Evolutionary conservation across 2,888 invertebrate genomes (phyloP), one percentile per base, ranked within the genome.

Genomic region (Scrobipalpa costella): DNA sequence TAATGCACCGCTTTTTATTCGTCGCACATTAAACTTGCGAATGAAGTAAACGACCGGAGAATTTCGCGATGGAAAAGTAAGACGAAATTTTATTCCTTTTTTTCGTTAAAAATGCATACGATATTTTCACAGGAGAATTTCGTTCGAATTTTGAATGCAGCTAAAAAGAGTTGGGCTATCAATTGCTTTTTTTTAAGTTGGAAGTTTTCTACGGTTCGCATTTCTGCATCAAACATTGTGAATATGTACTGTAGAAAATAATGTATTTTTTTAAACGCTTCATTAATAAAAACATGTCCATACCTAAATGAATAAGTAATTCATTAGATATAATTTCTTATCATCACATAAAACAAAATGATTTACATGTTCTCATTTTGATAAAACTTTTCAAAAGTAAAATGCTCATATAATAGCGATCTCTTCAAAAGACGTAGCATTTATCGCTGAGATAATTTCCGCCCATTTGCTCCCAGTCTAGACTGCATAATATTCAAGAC

Each of bases 1-100:
- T 87, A 86, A 88, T 88, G 87, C 86, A 88, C 81, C 80, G 83
- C 84, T 84, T 88, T 87, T 86, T 84, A 80, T 80, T 83, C 79
- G 73, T 70, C 69, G 70, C 73, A 74, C 80, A 79, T 81, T 81
- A 78, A 81, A 83, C 81, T 81, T 72, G 78, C 71, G 76, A 76
- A 68, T 72, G 76, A 75, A 77, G 80, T 76, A 78, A 82, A 76
- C 76, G 78, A 76, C 75, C 74, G 66, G 50, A 57, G 57, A 38
- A 57, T 17, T 33, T 57, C 34, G 36, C 57, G 3, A 15, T 11
- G 57, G 7, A 71, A 38, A 57, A 57, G 17, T 19, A 27, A 52
- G 27, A 27, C 9, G 19, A 27, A 27, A 34, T 55, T 3, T 34
- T 15, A n/a, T n/a, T 15, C n/a, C n/a, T 44, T 55, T 55, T 27